phyloP scores from a whole-genome alignment of 2,113 vertebrate species.

The Elephantulus edwardii region DNA sequence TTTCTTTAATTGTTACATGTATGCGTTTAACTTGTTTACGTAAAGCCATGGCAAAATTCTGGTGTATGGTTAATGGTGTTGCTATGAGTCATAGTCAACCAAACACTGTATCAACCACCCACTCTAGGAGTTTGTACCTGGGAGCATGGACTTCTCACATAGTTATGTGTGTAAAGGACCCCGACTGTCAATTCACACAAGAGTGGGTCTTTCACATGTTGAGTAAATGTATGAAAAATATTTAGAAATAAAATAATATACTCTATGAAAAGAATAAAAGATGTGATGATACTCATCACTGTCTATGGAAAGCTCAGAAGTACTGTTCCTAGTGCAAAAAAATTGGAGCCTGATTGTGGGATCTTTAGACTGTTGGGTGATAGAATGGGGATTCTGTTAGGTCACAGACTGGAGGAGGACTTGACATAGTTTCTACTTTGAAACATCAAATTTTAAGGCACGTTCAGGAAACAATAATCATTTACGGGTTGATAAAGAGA shows the following conservation, averaged over 20 bases:
- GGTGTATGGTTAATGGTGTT: no score
- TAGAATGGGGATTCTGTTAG: not conserved
- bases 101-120: no score
- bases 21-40: no score
- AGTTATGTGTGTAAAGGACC: not conserved
- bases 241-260: not conserved
- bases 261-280: not conserved
- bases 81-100: no score
- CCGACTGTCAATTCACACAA: not conserved
- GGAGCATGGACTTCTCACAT: not conserved
- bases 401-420: no score
- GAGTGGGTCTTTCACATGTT: not conserved
- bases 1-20: no score
- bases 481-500: not conserved
- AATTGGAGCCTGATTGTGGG: not conserved
- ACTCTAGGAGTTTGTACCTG: not conserved
- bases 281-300: not conserved
- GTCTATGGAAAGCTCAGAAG: not conserved
- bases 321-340: not conserved
- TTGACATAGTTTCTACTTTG: not conserved
- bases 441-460: not conserved
- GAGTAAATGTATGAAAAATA: not conserved
- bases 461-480: constrained; percentile 14
- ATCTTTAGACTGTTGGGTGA: not conserved
- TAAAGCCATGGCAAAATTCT: no score